A percentile compares a stretch with the other conserved stretches of the same genome.
These are phyloP conservation scores for Linurgus olivaceus DNA, from an alignment of 2,797 vertebrate genomes.

Conservation along the genomic window DNA sequence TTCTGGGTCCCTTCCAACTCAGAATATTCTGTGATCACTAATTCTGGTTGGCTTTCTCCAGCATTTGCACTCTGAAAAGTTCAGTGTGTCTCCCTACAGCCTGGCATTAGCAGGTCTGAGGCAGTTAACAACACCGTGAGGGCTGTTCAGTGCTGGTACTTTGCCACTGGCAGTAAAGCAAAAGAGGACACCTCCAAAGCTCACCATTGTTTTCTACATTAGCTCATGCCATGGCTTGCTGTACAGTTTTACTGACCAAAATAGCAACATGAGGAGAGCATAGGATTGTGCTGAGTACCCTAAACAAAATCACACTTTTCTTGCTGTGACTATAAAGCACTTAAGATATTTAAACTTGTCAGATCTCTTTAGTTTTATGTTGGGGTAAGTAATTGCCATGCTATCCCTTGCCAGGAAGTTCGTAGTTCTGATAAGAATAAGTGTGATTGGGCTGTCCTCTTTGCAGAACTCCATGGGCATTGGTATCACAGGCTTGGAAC, in stretches of 20 bases:
- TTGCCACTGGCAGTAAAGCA: neutral
- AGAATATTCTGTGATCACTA: neutral
- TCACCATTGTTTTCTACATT: rapidly evolving
- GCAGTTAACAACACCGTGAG: too few species aligned
- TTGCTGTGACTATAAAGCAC: neutral
- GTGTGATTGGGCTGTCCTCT: neutral
- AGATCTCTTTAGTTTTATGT: neutral
- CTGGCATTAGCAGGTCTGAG: neutral
- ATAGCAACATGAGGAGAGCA: rapidly evolving
- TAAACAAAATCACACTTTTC: neutral
- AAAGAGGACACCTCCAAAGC: neutral
- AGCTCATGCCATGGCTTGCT: rapidly evolving
- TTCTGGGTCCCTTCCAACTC: neutral
- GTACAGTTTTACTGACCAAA: neutral
- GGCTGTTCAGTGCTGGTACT: neutral
- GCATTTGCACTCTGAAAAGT: neutral
- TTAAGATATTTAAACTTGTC: neutral
- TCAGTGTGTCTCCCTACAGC: neutral
- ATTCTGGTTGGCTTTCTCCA: neutral
- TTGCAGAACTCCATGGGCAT: neutral
- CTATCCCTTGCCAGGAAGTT: neutral
- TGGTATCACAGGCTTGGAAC: neutral
- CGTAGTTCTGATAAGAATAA: neutral
- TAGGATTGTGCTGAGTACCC: neutral
- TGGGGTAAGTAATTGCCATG: neutral